Conservation (phyloP, 2,797 vertebrate species). For the Micromesistius poutassou region DNA sequence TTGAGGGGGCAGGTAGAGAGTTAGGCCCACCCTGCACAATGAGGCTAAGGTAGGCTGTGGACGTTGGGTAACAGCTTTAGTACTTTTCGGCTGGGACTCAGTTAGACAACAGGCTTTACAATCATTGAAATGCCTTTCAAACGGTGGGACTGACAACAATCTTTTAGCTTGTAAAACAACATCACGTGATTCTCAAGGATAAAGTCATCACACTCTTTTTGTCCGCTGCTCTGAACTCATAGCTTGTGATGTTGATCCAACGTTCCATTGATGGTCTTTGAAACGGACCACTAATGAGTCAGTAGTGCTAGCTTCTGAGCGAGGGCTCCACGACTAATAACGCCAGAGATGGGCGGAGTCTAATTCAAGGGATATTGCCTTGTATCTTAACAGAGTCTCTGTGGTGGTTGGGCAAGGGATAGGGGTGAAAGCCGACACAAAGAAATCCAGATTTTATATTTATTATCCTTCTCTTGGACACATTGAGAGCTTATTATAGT, state of each 20-base stretch:
- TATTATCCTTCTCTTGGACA: no score
- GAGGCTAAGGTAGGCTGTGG: background rate
- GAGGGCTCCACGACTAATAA: background rate
- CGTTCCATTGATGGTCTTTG: no score
- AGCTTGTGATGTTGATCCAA: background rate
- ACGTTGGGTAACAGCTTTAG: background rate
- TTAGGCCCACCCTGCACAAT: background rate
- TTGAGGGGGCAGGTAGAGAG: no score
- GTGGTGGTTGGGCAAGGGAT: no score
- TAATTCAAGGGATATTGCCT: no score
- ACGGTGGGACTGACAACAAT: background rate
- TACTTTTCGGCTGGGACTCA: background rate
- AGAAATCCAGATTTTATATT: no score
- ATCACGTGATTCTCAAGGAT: background rate
- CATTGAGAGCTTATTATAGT: no score
- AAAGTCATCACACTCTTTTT: background rate
- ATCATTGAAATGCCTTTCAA: background rate
- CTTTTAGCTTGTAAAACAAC: background rate
- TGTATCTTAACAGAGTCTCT: no score
- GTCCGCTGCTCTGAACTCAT: background rate
- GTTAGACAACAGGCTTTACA: no score
- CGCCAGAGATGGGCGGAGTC: no score
- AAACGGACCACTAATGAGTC: conserved; percentile 27
- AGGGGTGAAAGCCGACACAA: no score
- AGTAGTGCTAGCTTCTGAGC: background rate